Base-by-base conservation (phyloP, 2,888 invertebrate genomes). In the Parasteatoda lunata region DNA sequence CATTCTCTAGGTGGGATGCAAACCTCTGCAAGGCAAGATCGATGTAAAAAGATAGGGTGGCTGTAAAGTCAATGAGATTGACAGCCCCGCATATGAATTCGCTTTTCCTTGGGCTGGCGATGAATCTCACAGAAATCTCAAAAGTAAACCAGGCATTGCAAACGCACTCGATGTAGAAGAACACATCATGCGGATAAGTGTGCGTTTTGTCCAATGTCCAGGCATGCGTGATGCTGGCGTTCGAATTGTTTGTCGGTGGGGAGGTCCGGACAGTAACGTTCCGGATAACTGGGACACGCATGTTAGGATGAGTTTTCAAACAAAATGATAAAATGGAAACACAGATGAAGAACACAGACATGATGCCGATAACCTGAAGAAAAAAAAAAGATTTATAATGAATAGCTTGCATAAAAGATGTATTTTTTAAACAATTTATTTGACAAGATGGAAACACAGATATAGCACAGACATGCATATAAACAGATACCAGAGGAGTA, bases 121-220 rank as follows among this genome's bases (percentile, higher is more conserved):
- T 94, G 91, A 96, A 95, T 90, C 97, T 94, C 87, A 97, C 95
- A 80, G 96, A 94, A 88, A 98, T 94, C 92, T 98, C 98, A 90
- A 98, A 95, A 4, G 97, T 97, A 93, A 98, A 98, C 98, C 98
- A 98, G 64, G 96, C 95, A 91, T 98, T 98, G 93, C 98, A 98
- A 79, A 97, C 94, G 91, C 97, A 95, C 91, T 98, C 98, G 88
- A 98, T 95, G 91, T 96, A 97, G 93, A 97, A 96, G 93, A 98
- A 98, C 64, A 96, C 95, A 73, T 92, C 92, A 91, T 93, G 93
- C 0, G 93, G 93, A 91, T 91, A 92, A 91, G 92, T 84, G 89
- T 89, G 90, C 85, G 80, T 91, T 94, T 91, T 73, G 91, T 91
- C 77, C 48, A 90, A 71, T 8, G 89, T 89, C 91, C 90, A 90